These are phyloP conservation scores for Bubo scandiacus DNA, from an alignment of 2,113 vertebrate species.

Conservation along the genomic window DNA sequence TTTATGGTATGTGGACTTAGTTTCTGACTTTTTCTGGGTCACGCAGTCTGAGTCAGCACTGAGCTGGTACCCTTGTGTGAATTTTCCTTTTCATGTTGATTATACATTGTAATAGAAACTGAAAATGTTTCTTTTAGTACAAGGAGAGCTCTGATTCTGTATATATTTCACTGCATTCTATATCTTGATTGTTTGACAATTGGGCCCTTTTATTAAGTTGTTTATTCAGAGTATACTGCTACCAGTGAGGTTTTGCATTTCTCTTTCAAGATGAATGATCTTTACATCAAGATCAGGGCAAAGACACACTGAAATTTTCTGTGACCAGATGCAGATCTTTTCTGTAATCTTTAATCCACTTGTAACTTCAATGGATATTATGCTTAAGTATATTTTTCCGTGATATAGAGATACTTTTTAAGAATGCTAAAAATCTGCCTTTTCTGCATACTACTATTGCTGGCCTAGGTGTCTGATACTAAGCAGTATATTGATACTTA, in stretches of 20 bases:
- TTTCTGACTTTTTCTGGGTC: not conserved
- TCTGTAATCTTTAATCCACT: not conserved
- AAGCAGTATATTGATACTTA: not conserved
- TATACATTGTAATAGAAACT: not conserved
- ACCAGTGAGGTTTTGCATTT: not conserved
- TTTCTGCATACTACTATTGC: not conserved
- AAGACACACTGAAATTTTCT: not conserved
- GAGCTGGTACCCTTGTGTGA: not conserved
- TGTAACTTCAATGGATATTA: not conserved
- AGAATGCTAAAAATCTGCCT: not conserved
- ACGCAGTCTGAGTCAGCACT: not conserved
- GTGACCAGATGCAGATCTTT: not conserved
- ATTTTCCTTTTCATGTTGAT: not conserved
- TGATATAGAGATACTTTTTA: not conserved
- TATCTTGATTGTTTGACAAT: not conserved
- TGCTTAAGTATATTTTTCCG: not conserved
- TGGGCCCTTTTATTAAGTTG: not conserved
- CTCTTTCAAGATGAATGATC: not conserved
- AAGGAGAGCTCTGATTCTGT: not conserved
- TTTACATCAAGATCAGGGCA: not conserved
- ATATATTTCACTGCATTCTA: not conserved
- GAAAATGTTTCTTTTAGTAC: not conserved
- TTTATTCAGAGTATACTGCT: not conserved
- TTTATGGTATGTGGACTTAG: not conserved
- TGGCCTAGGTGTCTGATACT: not conserved